These are phyloP conservation scores for Ctenoplectra terminalis DNA, from an alignment of 1,140 invertebrate genomes.

Conservation along the genomic window DNA sequence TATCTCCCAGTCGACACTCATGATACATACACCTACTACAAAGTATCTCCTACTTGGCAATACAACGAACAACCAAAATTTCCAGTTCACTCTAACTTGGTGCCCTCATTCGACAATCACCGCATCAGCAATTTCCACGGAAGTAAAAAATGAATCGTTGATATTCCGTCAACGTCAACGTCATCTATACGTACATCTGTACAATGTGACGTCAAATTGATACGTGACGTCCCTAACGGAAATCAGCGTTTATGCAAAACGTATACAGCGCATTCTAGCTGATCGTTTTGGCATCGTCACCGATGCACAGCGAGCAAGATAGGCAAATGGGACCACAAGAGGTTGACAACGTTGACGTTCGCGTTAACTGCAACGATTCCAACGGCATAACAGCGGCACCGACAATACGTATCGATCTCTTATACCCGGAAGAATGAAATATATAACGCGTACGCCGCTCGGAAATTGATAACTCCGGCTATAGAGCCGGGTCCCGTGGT, in stretches of 20 bases:
- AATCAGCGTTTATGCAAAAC: conserved; percentile 35
- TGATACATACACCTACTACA: no score
- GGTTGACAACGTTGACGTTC: conserved; percentile 30
- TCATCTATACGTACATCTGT: no score
- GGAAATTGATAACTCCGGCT: conserved; percentile 39
- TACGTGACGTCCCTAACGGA: not conserved
- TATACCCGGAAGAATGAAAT: conserved; percentile 52
- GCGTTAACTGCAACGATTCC: conserved; percentile 9
- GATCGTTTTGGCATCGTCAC: conserved; percentile 26
- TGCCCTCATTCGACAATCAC: no score
- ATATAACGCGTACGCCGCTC: conserved; percentile 6
- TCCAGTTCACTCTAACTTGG: no score
- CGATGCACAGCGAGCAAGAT: not conserved
- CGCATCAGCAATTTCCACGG: no score
- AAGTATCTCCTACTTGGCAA: no score
- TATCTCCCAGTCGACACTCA: no score
- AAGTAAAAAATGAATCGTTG: no score
- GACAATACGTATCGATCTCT: conserved; percentile 39
- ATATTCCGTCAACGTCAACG: not conserved
- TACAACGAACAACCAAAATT: no score
- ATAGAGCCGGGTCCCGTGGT: not conserved
- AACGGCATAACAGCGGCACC: not conserved
- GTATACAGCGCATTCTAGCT: not conserved
- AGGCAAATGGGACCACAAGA: not conserved
- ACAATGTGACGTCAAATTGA: not conserved